A percentile compares a stretch with the other conserved stretches of the same genome.
Evolutionary conservation across 2,888 invertebrate genomes (phyloP).

Genomic region (Pantelozetes paolii): DNA sequence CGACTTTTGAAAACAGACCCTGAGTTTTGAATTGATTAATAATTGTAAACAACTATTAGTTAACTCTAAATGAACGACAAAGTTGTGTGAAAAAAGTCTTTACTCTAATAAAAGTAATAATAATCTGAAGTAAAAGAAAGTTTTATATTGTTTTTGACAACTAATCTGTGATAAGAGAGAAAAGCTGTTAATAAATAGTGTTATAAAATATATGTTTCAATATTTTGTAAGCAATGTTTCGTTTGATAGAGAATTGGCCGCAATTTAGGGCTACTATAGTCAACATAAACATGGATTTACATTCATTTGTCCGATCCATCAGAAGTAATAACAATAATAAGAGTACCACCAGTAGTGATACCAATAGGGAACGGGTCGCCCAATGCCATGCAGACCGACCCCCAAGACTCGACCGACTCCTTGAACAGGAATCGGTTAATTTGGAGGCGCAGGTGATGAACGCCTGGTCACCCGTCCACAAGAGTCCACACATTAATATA

Average conservation of each 20-base stretch:
- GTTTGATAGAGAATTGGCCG: conserved; percentile 42
- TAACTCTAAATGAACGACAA: no score
- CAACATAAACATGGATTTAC: conserved; percentile 41
- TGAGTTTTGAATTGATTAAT: no score
- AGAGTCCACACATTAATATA: conserved; percentile 39
- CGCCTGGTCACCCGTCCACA: conserved; percentile 36
- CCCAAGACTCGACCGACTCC: conserved; percentile 27
- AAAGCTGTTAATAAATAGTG: background rate
- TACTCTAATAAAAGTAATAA: no score
- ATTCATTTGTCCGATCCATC: conserved; percentile 39
- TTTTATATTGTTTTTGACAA: no score
- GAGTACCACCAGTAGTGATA: background rate
- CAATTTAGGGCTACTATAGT: conserved; percentile 31
- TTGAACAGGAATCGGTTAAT: conserved; percentile 29
- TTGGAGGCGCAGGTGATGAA: conserved; percentile 29
- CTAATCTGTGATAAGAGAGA: no score
- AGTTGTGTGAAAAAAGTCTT: no score
- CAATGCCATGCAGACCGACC: conserved; percentile 40
- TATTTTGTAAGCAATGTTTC: conserved; percentile 36
- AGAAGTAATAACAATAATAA: conserved; percentile 36
- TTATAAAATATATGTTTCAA: background rate
- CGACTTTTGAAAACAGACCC: no score
- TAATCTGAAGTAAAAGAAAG: no score
- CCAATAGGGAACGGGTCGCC: conserved; percentile 11
- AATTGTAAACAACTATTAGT: no score